Conservation (phyloP, 2,888 invertebrate genomes). For the Rapana venosa region DNA sequence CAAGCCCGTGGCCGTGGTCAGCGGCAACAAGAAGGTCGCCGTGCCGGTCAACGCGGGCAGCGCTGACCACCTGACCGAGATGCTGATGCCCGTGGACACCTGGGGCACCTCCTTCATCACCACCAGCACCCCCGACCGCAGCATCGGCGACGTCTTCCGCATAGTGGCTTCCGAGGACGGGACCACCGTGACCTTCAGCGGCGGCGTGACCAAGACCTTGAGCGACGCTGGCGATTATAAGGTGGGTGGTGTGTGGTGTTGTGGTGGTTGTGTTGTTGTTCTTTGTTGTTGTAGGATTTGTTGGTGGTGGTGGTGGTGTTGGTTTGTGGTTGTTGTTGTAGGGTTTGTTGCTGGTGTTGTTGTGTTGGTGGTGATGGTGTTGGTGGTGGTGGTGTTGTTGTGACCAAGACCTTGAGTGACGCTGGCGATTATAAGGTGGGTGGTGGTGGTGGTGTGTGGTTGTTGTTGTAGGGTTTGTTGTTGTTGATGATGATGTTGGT, state of each 20-base stretch:
- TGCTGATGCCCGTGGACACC: slow-evolving; percentile 62
- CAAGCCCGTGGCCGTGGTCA: slow-evolving; percentile 63
- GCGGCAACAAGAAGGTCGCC: slow-evolving; percentile 65
- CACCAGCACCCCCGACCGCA: slow-evolving; percentile 65
- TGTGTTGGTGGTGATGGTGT: neutral
- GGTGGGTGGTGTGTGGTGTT: no score
- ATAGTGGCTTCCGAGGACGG: slow-evolving; percentile 57
- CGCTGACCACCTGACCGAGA: slow-evolving; percentile 68
- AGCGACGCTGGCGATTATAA: slow-evolving; percentile 23
- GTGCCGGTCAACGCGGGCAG: slow-evolving; percentile 52
- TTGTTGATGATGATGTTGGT: neutral
- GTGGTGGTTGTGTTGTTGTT: no score
- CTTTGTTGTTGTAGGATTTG: no score
- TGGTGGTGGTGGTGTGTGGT: no score
- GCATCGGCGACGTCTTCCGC: slow-evolving; percentile 65
- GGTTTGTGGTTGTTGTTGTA: no score
- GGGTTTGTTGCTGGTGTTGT: neutral
- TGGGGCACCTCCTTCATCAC: slow-evolving; percentile 70
- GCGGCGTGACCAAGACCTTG: neutral
- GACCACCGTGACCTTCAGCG: slow-evolving; percentile 49
- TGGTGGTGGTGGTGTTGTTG: neutral
- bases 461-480: neutral
- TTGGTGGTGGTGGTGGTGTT: no score
- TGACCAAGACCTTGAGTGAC: no score
- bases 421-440: no score